phyloP scores from a whole-genome alignment of 1,140 invertebrate species.

The Drosophila sucinea region DNA sequence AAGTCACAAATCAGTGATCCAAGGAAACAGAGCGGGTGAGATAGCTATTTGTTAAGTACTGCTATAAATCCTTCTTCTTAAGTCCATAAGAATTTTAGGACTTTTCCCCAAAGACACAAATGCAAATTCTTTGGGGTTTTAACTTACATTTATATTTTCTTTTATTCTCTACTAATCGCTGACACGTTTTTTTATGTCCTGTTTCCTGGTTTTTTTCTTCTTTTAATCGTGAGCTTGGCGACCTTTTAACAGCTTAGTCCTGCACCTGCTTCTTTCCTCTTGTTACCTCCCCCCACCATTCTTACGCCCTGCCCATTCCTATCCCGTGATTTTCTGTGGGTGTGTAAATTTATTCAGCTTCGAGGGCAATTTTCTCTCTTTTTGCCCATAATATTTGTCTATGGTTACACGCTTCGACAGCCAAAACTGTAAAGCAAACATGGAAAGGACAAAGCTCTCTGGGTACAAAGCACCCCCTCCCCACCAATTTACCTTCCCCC shows the following conservation, averaged over 20 bases:
- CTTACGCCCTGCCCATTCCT: neutral
- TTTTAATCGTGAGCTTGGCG: constrained; percentile 23
- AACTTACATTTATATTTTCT: constrained; percentile 33
- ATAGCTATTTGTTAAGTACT: neutral
- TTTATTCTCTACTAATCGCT: constrained; percentile 49
- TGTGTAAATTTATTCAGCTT: constrained; percentile 80
- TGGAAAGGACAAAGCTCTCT: constrained; percentile 33
- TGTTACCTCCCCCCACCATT: constrained; percentile 1
- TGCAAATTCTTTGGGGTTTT: constrained; percentile 27
- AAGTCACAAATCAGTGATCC: neutral
- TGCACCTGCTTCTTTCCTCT: constrained; percentile 53
- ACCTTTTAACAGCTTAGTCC: constrained; percentile 75
- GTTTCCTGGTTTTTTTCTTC: neutral
- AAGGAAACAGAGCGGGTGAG: neutral
- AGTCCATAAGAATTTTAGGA: neutral
- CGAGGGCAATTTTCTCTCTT: constrained; percentile 64
- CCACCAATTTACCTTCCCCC: constrained; percentile 1
- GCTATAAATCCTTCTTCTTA: neutral
- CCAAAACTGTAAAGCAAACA: constrained; percentile 81
- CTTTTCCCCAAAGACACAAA: constrained; percentile 12
- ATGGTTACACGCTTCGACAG: constrained; percentile 80
- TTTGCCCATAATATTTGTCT: constrained; percentile 70
- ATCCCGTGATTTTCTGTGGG: constrained; percentile 35
- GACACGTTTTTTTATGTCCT: constrained; percentile 30
- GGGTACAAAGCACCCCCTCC: constrained; percentile 11